Base-by-base conservation (phyloP, 1,140 invertebrate species). In the Bathynomus jamesi region DNA sequence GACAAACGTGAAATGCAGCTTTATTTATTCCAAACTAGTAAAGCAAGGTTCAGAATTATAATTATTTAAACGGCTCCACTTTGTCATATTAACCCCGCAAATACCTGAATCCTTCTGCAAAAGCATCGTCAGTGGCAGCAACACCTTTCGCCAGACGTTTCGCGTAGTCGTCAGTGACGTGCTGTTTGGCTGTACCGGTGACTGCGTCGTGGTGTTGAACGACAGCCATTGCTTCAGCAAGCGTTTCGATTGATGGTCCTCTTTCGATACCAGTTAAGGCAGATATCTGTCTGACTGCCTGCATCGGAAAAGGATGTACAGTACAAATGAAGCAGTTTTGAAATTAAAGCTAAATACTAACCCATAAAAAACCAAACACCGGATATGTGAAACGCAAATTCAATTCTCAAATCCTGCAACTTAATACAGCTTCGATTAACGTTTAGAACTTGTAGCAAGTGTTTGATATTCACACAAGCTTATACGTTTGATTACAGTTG, bases 91-190 rank as follows among this genome's bases (percentile, higher is more conserved):
- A n/a, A n/a, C n/a, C n/a, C n/a, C n/a, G n/a, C n/a, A n/a, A n/a
- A n/a, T 46, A 24, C 31, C 17, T 21, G 2, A 46, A 1, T 10
- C 21, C 13, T 13, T 25, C n/a, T 21, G 1, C 24, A 31, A n/a
- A 7, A n/a, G 10, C 17, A 7, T 67, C 32, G 17, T 28, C n/a
- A 5, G 69, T 86, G 81, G 76, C 82, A 8, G 83, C 81, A 0
- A 89, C 83, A 0, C 87, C 90, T 75, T 85, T 82, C 10, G 84
- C 81, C 8, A 95, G 81, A 74, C 90, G 83, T 74, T 88, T 83
- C 0, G 85, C 88, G 81, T 99, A 99, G 82, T 99, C 95, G 11
- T 87, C 78, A 0, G 92, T 89, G 0, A 97, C 94, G 65, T 91
- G 87, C 82, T 96, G 89, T 79, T 95, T 95, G 78, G 94, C 94